Conservation (phyloP, 2,113 vertebrate genomes). For the Eptesicus fuscus region DNA sequence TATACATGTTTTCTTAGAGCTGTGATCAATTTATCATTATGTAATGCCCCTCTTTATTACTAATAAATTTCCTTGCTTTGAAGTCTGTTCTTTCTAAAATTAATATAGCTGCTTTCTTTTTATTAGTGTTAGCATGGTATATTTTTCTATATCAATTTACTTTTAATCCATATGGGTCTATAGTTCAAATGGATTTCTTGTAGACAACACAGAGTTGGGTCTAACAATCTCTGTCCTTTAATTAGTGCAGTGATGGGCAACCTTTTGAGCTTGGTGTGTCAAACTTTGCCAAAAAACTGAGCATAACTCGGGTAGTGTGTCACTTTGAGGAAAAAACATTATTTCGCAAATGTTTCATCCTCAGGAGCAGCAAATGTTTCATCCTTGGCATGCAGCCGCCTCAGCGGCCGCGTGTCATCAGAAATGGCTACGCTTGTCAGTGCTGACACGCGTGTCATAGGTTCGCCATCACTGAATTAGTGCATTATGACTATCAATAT, state of each 20-base stretch:
- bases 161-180: background rate
- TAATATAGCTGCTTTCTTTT: background rate
- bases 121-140: background rate
- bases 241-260: background rate
- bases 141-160: background rate
- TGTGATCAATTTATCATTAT: background rate
- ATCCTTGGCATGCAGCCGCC: too few relatives aligned
- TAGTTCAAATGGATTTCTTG: background rate
- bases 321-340: too few relatives aligned
- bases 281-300: too few relatives aligned
- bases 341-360: too few relatives aligned
- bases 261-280: too few relatives aligned
- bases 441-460: too few relatives aligned
- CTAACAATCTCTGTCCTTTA: background rate
- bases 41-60: background rate
- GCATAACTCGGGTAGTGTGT: too few relatives aligned
- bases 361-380: too few relatives aligned
- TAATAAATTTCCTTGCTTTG: background rate
- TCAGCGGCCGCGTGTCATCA: too few relatives aligned
- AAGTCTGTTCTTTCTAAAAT: background rate
- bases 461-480: too few relatives aligned
- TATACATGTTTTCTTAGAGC: background rate
- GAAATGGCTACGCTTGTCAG: too few relatives aligned
- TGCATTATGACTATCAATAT: background rate
- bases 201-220: background rate